Evolutionary conservation across 53 echinoderm and acorn worm species (phyloP), one percentile per base, ranked within the genome.

Genomic region (Stichopus horrens): DNA sequence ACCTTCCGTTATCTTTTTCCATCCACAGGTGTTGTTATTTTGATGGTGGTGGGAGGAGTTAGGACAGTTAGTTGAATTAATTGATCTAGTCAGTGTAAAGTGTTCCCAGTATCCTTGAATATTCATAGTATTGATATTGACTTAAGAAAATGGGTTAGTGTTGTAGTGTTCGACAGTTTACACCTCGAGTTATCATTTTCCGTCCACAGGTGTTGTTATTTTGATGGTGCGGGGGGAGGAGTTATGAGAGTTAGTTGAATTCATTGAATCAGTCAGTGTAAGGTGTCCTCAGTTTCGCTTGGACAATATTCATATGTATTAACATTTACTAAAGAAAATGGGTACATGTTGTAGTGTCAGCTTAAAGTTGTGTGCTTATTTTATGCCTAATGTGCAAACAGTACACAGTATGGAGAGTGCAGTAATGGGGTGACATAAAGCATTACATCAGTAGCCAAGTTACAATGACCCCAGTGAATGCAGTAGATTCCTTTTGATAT

Each of bases 381-480:
- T 77, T 23, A 19, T 77, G 77, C 77, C 23, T 77, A 77, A 53
- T 77, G 53, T 77, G 77, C 77, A 77, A 21, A 23, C 77, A 77
- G 23, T 77, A 73, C 73, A 73, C 73, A 73, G 73, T 73, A 73
- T 73, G 73, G n/a, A 73, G 73, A 19, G 77, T 77, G 53, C 77
- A 21, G 21, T 23, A 77, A 77, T 77, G 77, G 77, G 20, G 77
- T 77, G 76, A 19, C 76, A 21, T 52, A 76, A 19, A 77, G 77
- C 77, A 77, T 53, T 77, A 77, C 77, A 77, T 77, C 77, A 77
- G 23, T 77, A 77, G 23, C 77, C 77, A 77, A 77, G 20, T 77
- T 77, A 77, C 77, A 77, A 77, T 77, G 77, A 77, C 77, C 77
- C 77, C 77, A 77, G 77, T 53, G 77, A 77, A 77, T 77, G 23